A percentile compares a stretch with the other conserved stretches of the same genome.
phyloP scores from a whole-genome alignment of 2,797 vertebrate species.

The Lycodopsis pacificus region DNA sequence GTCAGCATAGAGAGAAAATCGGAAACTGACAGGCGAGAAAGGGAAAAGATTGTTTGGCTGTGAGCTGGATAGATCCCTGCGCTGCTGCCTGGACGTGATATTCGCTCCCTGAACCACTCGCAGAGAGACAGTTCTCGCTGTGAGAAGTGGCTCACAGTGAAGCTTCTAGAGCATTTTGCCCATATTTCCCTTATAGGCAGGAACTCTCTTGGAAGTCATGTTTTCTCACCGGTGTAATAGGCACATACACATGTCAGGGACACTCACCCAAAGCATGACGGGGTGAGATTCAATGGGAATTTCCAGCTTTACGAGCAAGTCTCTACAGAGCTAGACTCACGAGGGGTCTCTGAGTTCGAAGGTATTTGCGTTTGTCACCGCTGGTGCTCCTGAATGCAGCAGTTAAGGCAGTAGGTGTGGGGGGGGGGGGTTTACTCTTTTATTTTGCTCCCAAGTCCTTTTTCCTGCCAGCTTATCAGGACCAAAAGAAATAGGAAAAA shows the following conservation, averaged over 20 bases:
- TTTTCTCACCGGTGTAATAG: conserved; percentile 25
- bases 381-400: conserved; percentile 32
- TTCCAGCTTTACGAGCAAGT: conserved; percentile 25
- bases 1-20: background rate
- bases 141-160: conserved; percentile 18
- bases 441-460: conserved; percentile 13
- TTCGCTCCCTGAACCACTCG: conserved; percentile 44
- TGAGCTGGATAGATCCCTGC: conserved; percentile 34
- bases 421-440: conserved; percentile 25
- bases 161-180: conserved; percentile 41
- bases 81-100: conserved; percentile 15
- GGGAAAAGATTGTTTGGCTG: conserved; percentile 7
- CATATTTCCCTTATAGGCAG: conserved; percentile 27
- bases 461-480: conserved; percentile 28
- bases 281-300: conserved; percentile 51
- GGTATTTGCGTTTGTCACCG: conserved; percentile 40
- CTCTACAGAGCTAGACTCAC: conserved; percentile 28
- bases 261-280: conserved; percentile 19
- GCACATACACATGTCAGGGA: conserved; percentile 27
- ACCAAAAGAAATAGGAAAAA: background rate
- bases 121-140: conserved; percentile 27
- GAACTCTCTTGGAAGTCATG: conserved; percentile 26
- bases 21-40: conserved; percentile 3
- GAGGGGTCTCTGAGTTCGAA: conserved; percentile 37
- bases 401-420: conserved; percentile 16